phyloP scores from a whole-genome alignment of 2,888 invertebrate genomes.

The Cremastobaeus sp. region DNA sequence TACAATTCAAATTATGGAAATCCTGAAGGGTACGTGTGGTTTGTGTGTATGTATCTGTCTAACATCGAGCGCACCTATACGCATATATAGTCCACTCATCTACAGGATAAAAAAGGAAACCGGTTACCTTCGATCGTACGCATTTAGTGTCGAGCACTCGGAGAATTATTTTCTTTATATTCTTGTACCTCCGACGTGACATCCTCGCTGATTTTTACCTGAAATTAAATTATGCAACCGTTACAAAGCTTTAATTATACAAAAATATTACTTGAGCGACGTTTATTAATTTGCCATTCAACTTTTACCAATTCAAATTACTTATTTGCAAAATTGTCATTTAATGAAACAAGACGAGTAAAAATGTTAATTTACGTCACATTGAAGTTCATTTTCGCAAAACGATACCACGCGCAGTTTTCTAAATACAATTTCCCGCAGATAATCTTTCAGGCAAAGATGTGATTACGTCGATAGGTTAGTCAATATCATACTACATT shows the following conservation, averaged over 20 bases:
- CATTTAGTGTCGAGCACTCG: constrained; percentile 35
- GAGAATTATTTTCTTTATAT: constrained; percentile 45
- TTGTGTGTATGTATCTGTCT: constrained; percentile 40
- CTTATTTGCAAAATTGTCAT: constrained; percentile 10
- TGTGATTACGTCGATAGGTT: constrained; percentile 10
- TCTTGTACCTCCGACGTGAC: constrained; percentile 14
- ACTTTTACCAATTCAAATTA: constrained; percentile 11
- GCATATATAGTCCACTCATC: constrained; percentile 42
- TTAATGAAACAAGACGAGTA: neutral
- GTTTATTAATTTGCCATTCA: constrained; percentile 29
- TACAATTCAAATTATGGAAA: constrained; percentile 78
- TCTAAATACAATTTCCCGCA: constrained; percentile 7
- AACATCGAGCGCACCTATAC: constrained; percentile 24
- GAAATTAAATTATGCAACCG: constrained; percentile 37
- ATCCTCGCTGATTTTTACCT: constrained; percentile 42
- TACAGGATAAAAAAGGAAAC: constrained; percentile 48
- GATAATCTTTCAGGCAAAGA: constrained; percentile 8
- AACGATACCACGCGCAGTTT: no score
- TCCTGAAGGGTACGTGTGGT: constrained; percentile 66
- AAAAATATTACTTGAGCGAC: constrained; percentile 20
- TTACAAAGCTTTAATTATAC: constrained; percentile 34
- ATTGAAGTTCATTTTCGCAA: no score
- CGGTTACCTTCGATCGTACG: constrained; percentile 49
- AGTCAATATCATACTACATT: constrained; percentile 11
- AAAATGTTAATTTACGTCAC: neutral